Evolutionary conservation across 2,113 vertebrate genomes (phyloP).

Genomic region (Coregonus clupeaformis): DNA sequence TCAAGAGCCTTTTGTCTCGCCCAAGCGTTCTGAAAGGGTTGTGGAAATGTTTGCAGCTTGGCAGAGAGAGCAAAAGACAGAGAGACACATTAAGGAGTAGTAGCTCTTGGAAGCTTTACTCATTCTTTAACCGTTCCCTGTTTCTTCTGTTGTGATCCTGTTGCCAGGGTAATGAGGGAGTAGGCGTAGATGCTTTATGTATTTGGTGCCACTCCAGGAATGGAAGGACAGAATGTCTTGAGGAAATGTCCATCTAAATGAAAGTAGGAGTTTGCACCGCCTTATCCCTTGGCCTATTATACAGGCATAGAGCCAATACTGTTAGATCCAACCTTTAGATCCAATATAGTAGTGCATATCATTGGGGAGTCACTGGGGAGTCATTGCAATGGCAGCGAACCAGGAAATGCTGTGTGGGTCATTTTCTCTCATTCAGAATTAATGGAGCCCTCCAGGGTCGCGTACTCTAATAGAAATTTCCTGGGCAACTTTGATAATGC

Average conservation of each 20-base stretch:
- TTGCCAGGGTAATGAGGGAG: conserved; percentile 17
- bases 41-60: background rate
- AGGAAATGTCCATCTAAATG: conserved; percentile 9
- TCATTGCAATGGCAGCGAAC: background rate
- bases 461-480: conserved; percentile 4
- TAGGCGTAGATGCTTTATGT: conserved; percentile 7
- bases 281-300: background rate
- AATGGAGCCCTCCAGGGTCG: conserved; percentile 13
- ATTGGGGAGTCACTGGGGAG: background rate
- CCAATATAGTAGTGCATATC: background rate
- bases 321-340: no score
- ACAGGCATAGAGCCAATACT: no score
- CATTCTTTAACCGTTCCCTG: conserved; percentile 6
- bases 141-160: conserved; percentile 20
- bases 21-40: background rate
- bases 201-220: background rate
- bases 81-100: background rate
- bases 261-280: background rate
- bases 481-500: background rate
- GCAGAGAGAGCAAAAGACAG: background rate
- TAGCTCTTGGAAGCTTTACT: background rate
- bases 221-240: background rate
- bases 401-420: background rate
- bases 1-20: background rate
- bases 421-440: background rate